Conservation (phyloP, 2,888 invertebrate genomes). For the Pollenia labialis region DNA sequence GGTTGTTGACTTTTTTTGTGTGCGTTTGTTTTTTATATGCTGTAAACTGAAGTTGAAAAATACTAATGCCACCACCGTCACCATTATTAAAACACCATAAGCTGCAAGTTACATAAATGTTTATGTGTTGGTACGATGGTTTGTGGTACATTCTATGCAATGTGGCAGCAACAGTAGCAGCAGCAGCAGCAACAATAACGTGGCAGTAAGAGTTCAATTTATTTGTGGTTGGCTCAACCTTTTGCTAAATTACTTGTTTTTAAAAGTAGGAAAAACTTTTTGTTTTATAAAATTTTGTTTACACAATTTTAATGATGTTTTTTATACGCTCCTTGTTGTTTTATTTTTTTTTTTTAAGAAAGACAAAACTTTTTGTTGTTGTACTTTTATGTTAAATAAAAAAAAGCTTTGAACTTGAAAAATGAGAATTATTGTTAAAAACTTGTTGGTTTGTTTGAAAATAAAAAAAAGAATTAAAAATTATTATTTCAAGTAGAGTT, state of each 20-base stretch:
- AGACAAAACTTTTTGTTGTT: slow-evolving; percentile 60
- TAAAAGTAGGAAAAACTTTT: slow-evolving; percentile 60
- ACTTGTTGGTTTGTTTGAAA: slow-evolving; percentile 47
- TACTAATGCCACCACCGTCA: slow-evolving; percentile 39
- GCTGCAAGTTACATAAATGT: slow-evolving; percentile 37
- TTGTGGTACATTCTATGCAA: slow-evolving; percentile 34
- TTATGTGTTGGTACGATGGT: not conserved
- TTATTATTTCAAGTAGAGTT: slow-evolving; percentile 67
- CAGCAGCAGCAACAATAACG: not conserved
- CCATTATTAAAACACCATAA: slow-evolving; percentile 61
- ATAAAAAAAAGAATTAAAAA: slow-evolving; percentile 8
- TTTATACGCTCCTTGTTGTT: not conserved
- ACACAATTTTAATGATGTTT: slow-evolving; percentile 65
- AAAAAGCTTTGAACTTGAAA: slow-evolving; percentile 67
- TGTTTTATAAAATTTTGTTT: slow-evolving; percentile 63
- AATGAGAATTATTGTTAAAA: slow-evolving; percentile 48
- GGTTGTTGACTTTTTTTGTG: slow-evolving; percentile 61
- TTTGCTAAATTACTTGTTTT: slow-evolving; percentile 63
- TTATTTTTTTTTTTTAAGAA: slow-evolving; percentile 22
- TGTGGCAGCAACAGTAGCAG: slow-evolving; percentile 20
- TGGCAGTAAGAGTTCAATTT: slow-evolving; percentile 72
- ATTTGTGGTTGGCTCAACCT: slow-evolving; percentile 75
- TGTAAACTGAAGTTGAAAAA: slow-evolving; percentile 53
- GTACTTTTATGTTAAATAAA: slow-evolving; percentile 43
- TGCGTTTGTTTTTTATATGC: not conserved